phyloP scores from a whole-genome alignment of 23 tunicate genomes.

The Styela plicata region DNA sequence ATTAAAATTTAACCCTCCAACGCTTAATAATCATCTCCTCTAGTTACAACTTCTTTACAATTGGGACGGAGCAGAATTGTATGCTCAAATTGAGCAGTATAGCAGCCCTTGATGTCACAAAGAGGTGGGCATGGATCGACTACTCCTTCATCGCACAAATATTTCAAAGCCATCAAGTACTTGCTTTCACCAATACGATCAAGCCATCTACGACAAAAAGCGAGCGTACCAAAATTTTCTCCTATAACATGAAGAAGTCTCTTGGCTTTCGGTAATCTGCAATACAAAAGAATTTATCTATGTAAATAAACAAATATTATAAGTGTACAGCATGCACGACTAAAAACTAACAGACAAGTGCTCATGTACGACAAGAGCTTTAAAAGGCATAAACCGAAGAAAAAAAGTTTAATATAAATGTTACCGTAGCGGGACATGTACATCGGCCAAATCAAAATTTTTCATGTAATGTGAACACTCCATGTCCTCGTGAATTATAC shows the following conservation, averaged over 20 bases:
- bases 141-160: conserved; percentile 27
- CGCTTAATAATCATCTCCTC: conserved; percentile 46
- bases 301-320: no score
- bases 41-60: conserved; percentile 53
- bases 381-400: no score
- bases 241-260: conserved; percentile 21
- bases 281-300: neutral
- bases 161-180: conserved; percentile 28
- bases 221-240: conserved; percentile 44
- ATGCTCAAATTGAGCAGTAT: conserved; percentile 61
- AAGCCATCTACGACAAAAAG: conserved; percentile 49
- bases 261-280: conserved; percentile 15
- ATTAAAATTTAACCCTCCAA: no score
- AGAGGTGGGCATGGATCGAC: conserved; percentile 43
- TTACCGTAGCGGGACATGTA: conserved; percentile 1
- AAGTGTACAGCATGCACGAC: no score
- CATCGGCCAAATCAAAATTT: conserved; percentile 23
- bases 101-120: conserved; percentile 39
- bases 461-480: conserved; percentile 50
- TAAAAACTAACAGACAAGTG: no score
- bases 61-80: conserved; percentile 46
- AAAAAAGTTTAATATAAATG: no score
- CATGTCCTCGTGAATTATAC: conserved; percentile 24
- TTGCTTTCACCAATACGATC: conserved; percentile 31
- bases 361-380: no score